These are phyloP conservation scores for Caprella mutica DNA, from an alignment of 2,888 invertebrate genomes.

Conservation along the genomic window DNA sequence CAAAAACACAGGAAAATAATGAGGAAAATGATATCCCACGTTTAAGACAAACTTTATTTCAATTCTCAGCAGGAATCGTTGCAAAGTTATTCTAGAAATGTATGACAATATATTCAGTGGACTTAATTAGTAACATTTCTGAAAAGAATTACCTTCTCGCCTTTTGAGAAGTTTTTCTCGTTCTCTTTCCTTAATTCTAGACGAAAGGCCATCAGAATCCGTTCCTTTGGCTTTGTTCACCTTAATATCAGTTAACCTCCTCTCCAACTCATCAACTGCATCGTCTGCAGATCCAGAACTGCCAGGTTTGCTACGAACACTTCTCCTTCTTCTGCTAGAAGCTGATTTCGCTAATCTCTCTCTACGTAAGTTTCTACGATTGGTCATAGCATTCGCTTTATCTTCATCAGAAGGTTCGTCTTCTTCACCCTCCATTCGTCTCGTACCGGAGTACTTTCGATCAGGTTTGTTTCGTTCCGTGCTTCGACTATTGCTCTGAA, in stretches of 20 bases:
- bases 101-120: too few species aligned
- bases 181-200: slow-evolving; percentile 19
- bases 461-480: slow-evolving; percentile 20
- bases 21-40: too few species aligned
- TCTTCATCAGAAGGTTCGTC: slow-evolving; percentile 25
- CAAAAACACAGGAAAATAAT: slow-evolving; percentile 24
- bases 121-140: too few species aligned
- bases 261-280: slow-evolving; percentile 26
- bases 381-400: slow-evolving; percentile 20
- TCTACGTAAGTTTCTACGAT: slow-evolving; percentile 22
- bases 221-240: slow-evolving; percentile 23
- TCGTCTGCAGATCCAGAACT: slow-evolving; percentile 19
- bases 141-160: slow-evolving; percentile 34
- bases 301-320: slow-evolving; percentile 14
- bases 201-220: slow-evolving; percentile 26
- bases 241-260: slow-evolving; percentile 23
- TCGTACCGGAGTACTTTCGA: slow-evolving; percentile 15
- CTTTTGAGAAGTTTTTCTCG: slow-evolving; percentile 20
- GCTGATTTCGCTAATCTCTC: slow-evolving; percentile 21
- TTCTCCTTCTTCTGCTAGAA: slow-evolving; percentile 17
- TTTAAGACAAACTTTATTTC: too few species aligned
- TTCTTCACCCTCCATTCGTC: slow-evolving; percentile 27
- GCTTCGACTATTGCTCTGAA: slow-evolving; percentile 15
- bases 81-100: too few species aligned
- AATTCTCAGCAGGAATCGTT: too few species aligned